phyloP scores from a whole-genome alignment of 2,113 vertebrate genomes.

The Ondatra zibethicus region DNA sequence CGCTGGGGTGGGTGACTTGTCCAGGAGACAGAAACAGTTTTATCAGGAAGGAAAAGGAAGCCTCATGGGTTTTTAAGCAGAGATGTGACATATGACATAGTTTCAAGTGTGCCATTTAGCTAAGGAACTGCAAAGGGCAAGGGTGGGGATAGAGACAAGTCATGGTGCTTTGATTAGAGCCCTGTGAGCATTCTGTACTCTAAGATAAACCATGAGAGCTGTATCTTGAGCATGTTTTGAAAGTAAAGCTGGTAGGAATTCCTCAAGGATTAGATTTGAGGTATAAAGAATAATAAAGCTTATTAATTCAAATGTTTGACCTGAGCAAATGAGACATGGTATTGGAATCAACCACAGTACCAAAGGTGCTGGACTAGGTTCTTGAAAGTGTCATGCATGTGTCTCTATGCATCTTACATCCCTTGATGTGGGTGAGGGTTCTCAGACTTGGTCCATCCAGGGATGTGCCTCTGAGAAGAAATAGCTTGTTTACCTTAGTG shows the following conservation, averaged over 20 bases:
- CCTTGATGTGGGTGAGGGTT: not conserved
- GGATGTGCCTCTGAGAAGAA: not conserved
- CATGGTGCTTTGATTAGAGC: not conserved
- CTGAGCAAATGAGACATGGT: not conserved
- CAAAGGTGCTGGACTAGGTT: not conserved
- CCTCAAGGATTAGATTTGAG: not conserved
- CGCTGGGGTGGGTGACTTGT: too few relatives aligned
- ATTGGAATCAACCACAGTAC: not conserved
- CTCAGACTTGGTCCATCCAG: not conserved
- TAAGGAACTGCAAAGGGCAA: not conserved
- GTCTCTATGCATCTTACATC: not conserved
- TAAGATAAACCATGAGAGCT: not conserved
- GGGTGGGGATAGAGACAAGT: too few relatives aligned
- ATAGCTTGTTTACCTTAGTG: not conserved
- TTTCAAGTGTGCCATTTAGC: not conserved
- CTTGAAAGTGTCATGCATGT: not conserved
- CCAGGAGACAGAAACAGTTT: not conserved
- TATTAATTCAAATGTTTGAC: not conserved
- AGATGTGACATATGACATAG: not conserved
- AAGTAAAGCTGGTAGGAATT: not conserved
- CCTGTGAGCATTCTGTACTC: not conserved
- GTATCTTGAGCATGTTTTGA: not conserved
- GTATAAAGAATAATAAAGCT: not conserved
- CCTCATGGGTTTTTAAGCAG: not conserved
- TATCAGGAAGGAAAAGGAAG: not conserved